phyloP scores from a whole-genome alignment of 2,888 invertebrate species.

The Pseudococcus longispinus region DNA sequence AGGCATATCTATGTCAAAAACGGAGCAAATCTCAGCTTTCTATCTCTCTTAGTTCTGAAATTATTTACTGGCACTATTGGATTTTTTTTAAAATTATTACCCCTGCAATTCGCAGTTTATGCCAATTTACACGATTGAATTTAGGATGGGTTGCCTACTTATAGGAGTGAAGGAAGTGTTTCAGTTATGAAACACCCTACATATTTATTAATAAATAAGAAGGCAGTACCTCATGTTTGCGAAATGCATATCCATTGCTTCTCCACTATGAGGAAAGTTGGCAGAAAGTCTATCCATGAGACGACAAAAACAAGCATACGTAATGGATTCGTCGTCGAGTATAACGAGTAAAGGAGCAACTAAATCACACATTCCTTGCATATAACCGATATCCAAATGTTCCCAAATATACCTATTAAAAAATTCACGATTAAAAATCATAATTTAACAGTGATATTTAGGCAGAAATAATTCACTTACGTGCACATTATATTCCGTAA shows the following conservation, averaged over 20 bases:
- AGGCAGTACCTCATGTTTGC: constrained; percentile 82
- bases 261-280: constrained; percentile 91
- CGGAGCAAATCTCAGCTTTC: no score
- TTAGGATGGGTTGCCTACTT: neutral
- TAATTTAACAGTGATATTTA: neutral
- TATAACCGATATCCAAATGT: constrained; percentile 90
- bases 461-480: constrained; percentile 66
- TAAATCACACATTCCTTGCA: constrained; percentile 98
- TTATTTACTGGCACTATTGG: no score
- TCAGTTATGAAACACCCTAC: neutral
- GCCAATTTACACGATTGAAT: neutral
- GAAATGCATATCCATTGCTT: constrained; percentile 95
- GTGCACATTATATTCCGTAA: constrained; percentile 95
- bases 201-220: neutral
- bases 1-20: no score
- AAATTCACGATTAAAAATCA: neutral
- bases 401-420: constrained; percentile 91
- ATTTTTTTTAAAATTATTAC: no score
- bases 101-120: no score
- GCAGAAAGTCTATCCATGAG: constrained; percentile 89
- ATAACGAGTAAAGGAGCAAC: constrained; percentile 91
- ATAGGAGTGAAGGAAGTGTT: neutral
- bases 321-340: constrained; percentile 88
- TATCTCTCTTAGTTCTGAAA: no score
- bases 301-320: constrained; percentile 89